phyloP scores from a whole-genome alignment of 2,888 invertebrate species.

The Drosophila recens region DNA sequence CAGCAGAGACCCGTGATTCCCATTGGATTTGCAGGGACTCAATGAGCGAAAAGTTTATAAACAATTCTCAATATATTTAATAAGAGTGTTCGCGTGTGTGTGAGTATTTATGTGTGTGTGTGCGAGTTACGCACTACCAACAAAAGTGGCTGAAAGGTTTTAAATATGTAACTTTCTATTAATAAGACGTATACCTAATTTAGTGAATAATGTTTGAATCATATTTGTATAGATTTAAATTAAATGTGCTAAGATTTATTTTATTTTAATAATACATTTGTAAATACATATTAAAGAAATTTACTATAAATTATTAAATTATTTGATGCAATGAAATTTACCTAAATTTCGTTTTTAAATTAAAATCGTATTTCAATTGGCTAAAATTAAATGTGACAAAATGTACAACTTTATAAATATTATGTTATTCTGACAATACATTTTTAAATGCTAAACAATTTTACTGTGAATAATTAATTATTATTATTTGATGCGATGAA shows the following conservation, averaged over 20 bases:
- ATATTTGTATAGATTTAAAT: no score
- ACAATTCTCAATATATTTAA: slow-evolving; percentile 63
- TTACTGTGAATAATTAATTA: not conserved
- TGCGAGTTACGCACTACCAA: slow-evolving; percentile 6
- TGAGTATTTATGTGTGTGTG: slow-evolving; percentile 1
- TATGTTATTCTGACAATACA: not conserved
- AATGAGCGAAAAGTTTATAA: slow-evolving; percentile 59
- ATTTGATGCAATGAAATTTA: no score
- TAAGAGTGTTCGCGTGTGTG: slow-evolving; percentile 31
- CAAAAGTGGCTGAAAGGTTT: slow-evolving; percentile 10
- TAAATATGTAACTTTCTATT: not conserved
- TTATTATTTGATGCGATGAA: not conserved
- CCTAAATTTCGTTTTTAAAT: no score
- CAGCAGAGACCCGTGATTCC: slow-evolving; percentile 39
- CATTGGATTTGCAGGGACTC: slow-evolving; percentile 40
- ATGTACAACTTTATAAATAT: no score
- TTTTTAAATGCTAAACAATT: not conserved
- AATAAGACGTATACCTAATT: not conserved
- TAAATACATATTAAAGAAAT: no score
- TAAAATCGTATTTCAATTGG: no score
- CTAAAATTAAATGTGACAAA: no score
- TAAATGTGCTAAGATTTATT: no score
- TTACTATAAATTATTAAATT: no score
- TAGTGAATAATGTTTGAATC: no score
- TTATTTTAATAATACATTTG: no score